A percentile compares a stretch with the other conserved stretches of the same genome.
Conservation (phyloP, 2,888 invertebrate species). For the Dinocampus coccinellae region DNA sequence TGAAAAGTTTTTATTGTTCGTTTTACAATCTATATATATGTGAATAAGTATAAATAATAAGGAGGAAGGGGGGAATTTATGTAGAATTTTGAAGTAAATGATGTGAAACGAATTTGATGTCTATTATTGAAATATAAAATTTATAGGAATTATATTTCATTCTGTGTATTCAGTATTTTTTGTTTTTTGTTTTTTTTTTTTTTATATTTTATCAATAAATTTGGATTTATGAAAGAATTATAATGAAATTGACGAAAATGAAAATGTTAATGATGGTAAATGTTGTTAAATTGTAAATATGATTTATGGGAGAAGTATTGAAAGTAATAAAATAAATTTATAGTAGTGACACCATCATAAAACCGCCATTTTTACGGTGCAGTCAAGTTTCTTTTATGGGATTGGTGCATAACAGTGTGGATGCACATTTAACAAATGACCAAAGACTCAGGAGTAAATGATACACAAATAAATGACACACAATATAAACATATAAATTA, state of each 20-base stretch:
- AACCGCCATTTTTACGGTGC: slow-evolving; percentile 32
- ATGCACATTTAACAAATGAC: background rate
- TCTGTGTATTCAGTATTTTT: background rate
- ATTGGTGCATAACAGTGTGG: background rate
- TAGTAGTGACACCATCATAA: background rate
- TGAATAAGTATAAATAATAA: background rate
- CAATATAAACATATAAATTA: background rate
- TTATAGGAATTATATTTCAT: background rate
- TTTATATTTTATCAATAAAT: background rate
- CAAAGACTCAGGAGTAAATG: background rate
- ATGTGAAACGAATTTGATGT: background rate
- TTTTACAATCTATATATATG: background rate
- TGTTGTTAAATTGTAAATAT: background rate
- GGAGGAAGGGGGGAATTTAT: background rate
- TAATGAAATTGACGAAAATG: background rate
- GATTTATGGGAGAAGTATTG: background rate
- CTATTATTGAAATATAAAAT: background rate
- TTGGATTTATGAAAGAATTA: too few relatives aligned
- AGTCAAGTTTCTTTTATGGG: background rate
- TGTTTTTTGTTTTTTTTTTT: background rate
- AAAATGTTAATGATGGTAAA: background rate
- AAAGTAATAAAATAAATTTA: background rate
- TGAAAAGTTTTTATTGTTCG: slow-evolving; percentile 2
- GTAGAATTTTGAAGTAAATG: background rate
- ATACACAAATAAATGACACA: background rate